These are phyloP conservation scores for Ardeotis arabs DNA, from an alignment of 2,113 vertebrate species.

Conservation along the genomic window DNA sequence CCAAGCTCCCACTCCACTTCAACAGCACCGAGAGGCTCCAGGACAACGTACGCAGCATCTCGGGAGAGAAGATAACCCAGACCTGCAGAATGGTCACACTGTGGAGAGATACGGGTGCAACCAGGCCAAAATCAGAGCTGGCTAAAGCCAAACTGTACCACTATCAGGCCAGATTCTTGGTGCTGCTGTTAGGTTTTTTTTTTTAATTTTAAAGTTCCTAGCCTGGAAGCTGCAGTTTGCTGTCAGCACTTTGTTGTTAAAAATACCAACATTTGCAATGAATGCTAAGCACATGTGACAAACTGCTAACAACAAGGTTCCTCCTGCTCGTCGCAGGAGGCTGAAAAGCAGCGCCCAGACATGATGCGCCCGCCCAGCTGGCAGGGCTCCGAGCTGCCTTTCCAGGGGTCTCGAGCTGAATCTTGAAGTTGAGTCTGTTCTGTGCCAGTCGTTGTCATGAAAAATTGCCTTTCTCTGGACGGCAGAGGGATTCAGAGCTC, in stretches of 20 bases:
- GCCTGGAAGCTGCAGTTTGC: background rate
- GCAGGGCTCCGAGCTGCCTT: background rate
- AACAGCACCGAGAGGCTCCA: background rate
- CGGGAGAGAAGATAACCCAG: background rate
- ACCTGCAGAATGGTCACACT: rapidly evolving
- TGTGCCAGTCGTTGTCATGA: too few species aligned
- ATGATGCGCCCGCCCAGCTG: rapidly evolving
- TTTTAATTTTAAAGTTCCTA: background rate
- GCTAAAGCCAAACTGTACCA: rapidly evolving
- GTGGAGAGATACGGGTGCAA: rapidly evolving
- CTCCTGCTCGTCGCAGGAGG: background rate
- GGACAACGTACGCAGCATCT: rapidly evolving
- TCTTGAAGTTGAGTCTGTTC: rapidly evolving
- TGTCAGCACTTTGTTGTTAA: background rate
- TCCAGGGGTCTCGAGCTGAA: background rate
- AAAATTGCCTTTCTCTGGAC: background rate
- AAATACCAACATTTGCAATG: background rate
- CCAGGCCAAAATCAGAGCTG: rapidly evolving
- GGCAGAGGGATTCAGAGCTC: background rate
- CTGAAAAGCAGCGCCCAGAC: background rate
- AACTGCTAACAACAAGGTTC: background rate
- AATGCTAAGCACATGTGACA: rapidly evolving
- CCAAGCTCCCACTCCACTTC: background rate
- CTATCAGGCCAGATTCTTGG: background rate
- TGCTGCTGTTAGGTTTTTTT: background rate